These are phyloP conservation scores for Euclidia mi DNA, from an alignment of 2,888 invertebrate species.

Conservation along the genomic window DNA sequence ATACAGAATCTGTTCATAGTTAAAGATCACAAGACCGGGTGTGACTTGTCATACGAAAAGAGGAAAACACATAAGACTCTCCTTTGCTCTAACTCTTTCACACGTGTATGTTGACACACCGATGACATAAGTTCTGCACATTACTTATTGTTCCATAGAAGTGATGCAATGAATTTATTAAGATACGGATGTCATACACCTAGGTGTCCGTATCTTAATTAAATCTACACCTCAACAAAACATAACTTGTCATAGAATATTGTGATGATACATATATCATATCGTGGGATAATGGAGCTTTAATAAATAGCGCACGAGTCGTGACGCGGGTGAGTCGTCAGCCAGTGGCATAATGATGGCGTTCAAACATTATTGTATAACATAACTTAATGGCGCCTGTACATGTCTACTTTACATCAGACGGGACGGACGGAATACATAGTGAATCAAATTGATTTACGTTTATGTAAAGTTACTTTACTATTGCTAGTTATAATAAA, in stretches of 20 bases:
- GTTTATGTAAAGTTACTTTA: background rate
- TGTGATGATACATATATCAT: conserved; percentile 1
- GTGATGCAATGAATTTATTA: too few relatives aligned
- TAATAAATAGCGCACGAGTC: conserved; percentile 29
- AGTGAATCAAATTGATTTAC: conserved; percentile 14
- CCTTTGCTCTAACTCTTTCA: too few relatives aligned
- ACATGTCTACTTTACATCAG: conserved; percentile 18
- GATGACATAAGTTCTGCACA: too few relatives aligned
- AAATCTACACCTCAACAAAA: background rate
- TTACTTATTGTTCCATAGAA: too few relatives aligned
- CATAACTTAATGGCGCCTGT: conserved; percentile 23
- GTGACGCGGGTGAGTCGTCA: conserved; percentile 38
- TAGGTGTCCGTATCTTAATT: background rate
- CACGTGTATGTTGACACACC: too few relatives aligned
- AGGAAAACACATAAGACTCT: too few relatives aligned
- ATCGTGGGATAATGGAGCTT: conserved; percentile 43
- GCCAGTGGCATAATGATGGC: conserved; percentile 51
- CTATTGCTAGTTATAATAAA: background rate
- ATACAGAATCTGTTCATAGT: too few relatives aligned
- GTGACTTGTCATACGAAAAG: too few relatives aligned
- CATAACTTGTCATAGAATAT: background rate
- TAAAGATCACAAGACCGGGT: too few relatives aligned
- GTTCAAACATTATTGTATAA: conserved; percentile 43
- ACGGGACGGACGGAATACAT: conserved; percentile 11
- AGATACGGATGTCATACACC: too few relatives aligned